These are phyloP conservation scores for Nixonia krombeini DNA, from an alignment of 1,140 invertebrate species.

Conservation along the genomic window DNA sequence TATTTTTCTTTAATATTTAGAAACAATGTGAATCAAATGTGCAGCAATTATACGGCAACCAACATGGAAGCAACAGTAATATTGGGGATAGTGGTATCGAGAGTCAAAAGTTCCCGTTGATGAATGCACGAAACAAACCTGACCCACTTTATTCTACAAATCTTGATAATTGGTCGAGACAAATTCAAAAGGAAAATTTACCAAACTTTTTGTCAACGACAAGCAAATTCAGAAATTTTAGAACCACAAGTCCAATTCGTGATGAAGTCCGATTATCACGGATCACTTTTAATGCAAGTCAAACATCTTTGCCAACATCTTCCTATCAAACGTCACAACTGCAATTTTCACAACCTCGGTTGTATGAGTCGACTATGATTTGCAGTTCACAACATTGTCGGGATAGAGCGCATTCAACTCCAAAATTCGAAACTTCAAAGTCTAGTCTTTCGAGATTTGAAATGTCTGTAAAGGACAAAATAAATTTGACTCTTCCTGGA, in stretches of 20 bases:
- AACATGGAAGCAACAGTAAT: slow-evolving; percentile 25
- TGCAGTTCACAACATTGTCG: slow-evolving; percentile 11
- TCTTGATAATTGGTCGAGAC: too few relatives aligned
- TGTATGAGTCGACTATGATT: slow-evolving; percentile 5
- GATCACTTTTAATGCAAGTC: too few relatives aligned
- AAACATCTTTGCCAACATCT: slow-evolving; percentile 8
- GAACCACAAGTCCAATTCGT: too few relatives aligned
- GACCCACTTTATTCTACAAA: too few relatives aligned
- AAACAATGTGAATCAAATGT: slow-evolving; percentile 65
- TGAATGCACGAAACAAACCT: too few relatives aligned
- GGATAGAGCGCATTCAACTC: neutral
- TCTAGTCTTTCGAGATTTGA: neutral
- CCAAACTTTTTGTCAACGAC: too few relatives aligned
- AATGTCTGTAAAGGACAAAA: neutral
- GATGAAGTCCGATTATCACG: too few relatives aligned
- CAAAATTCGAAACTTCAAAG: neutral
- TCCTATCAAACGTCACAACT: slow-evolving; percentile 14
- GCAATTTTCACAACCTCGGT: slow-evolving; percentile 4
- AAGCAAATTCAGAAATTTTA: too few relatives aligned
- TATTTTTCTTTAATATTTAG: slow-evolving; percentile 31
- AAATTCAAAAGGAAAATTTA: too few relatives aligned
- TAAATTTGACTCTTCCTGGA: neutral
- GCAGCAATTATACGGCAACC: slow-evolving; percentile 39
- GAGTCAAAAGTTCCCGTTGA: slow-evolving; percentile 48
- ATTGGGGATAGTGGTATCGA: slow-evolving; percentile 52